Percentiles rank a stretch among this genome's conserved stretches.
phyloP scores from a whole-genome alignment of 2,113 vertebrate genomes.

The Campylomormyrus tamandua region DNA sequence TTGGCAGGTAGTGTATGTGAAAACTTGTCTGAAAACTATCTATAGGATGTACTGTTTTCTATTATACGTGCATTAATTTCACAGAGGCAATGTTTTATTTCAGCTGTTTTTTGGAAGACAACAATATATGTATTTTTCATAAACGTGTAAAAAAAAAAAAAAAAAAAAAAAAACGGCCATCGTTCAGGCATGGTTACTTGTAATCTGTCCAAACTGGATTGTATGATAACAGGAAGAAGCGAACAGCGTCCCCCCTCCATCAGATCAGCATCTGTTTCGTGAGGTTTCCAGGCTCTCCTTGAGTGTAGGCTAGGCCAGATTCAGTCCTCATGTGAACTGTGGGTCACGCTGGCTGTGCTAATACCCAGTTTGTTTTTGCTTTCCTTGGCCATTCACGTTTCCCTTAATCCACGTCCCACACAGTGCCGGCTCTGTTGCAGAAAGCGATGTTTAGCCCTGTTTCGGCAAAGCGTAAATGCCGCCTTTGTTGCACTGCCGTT shows the following conservation, averaged over 20 bases:
- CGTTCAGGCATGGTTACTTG: not conserved
- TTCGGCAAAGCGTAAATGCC: not conserved
- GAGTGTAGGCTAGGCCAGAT: not conserved
- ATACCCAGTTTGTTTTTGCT: conserved; percentile 5
- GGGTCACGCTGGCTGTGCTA: not conserved
- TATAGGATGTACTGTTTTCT: not conserved
- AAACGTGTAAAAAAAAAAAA: not conserved
- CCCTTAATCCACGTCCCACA: not conserved
- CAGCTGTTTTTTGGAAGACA: not conserved
- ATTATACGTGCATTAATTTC: not conserved
- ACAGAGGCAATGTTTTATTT: not conserved
- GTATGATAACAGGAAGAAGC: not conserved
- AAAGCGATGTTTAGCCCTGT: not conserved
- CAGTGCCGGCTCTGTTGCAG: not conserved
- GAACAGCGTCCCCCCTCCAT: not conserved
- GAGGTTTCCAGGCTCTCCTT: not conserved
- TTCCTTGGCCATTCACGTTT: not conserved
- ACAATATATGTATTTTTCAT: not conserved
- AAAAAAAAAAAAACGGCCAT: not conserved
- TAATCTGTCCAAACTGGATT: not conserved
- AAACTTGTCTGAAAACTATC: not conserved
- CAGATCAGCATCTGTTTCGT: not conserved
- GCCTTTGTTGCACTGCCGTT: not conserved
- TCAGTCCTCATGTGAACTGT: not conserved
- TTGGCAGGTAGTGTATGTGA: not conserved